phyloP scores from a whole-genome alignment of 2,888 invertebrate species.

The Patella ulyssiponensis region DNA sequence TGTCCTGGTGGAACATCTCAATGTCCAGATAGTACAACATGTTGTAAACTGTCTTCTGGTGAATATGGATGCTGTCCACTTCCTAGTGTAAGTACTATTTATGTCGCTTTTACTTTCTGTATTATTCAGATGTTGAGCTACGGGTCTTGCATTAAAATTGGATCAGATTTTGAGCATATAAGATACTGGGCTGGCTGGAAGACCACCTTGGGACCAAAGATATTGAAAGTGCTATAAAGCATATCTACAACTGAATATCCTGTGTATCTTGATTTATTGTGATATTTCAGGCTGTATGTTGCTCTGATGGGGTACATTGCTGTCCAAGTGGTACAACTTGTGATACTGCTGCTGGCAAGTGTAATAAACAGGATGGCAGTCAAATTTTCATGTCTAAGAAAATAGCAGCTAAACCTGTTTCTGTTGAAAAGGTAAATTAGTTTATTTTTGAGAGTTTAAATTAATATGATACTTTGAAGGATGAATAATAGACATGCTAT shows the following conservation, averaged over 20 bases:
- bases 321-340: constrained; percentile 43
- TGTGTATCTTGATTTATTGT: neutral
- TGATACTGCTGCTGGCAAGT: constrained; percentile 43
- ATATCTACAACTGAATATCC: too few species aligned
- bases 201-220: too few species aligned
- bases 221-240: too few species aligned
- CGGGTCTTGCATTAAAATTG: too few species aligned
- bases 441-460: too few species aligned
- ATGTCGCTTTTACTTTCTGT: too few species aligned
- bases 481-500: too few species aligned
- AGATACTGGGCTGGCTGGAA: too few species aligned
- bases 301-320: constrained; percentile 57
- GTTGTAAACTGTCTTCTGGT: constrained; percentile 48
- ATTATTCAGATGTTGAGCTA: too few species aligned
- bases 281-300: constrained; percentile 52
- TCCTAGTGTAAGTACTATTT: constrained; percentile 33
- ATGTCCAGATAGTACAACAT: constrained; percentile 52
- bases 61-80: constrained; percentile 50
- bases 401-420: constrained; percentile 16
- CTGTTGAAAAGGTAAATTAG: too few species aligned
- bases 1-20: constrained; percentile 41
- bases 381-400: constrained; percentile 36
- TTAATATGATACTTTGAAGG: too few species aligned
- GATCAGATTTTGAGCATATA: too few species aligned
- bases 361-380: constrained; percentile 33